Evolutionary conservation across 2,113 vertebrate species (phyloP).

Genomic region (Ariopsis seemanni): DNA sequence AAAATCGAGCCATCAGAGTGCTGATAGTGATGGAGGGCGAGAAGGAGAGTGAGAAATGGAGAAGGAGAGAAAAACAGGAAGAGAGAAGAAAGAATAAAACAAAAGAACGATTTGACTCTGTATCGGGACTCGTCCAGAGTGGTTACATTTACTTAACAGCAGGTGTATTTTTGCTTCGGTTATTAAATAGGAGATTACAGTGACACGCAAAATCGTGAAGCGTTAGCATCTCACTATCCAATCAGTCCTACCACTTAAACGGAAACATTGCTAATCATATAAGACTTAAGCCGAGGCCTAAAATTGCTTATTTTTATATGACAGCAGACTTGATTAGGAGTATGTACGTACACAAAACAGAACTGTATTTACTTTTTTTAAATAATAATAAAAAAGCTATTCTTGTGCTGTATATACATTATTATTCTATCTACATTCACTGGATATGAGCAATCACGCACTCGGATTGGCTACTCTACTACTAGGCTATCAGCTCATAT

Average conservation of each 20-base stretch:
- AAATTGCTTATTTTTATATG: neutral
- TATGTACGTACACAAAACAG: neutral
- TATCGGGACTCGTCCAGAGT: too few species aligned
- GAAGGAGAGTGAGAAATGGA: slow-evolving; percentile 2
- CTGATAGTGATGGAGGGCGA: slow-evolving; percentile 4
- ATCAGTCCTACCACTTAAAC: slow-evolving; percentile 1
- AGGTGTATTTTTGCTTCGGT: neutral
- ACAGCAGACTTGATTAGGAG: neutral
- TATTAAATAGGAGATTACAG: slow-evolving; percentile 25
- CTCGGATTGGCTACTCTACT: too few species aligned
- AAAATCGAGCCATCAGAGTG: slow-evolving; percentile 42
- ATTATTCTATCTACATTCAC: too few species aligned
- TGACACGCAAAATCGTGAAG: too few species aligned
- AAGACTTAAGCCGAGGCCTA: neutral
- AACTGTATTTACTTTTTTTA: neutral
- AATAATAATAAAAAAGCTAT: too few species aligned
- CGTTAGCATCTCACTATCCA: neutral
- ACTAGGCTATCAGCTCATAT: too few species aligned
- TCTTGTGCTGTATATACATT: too few species aligned
- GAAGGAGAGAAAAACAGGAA: neutral
- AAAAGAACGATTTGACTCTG: neutral
- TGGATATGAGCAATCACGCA: too few species aligned
- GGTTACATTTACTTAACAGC: neutral
- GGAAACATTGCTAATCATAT: neutral
- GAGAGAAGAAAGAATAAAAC: neutral